Conservation (phyloP, 2,888 invertebrate genomes). For the Venusia cambrica region DNA sequence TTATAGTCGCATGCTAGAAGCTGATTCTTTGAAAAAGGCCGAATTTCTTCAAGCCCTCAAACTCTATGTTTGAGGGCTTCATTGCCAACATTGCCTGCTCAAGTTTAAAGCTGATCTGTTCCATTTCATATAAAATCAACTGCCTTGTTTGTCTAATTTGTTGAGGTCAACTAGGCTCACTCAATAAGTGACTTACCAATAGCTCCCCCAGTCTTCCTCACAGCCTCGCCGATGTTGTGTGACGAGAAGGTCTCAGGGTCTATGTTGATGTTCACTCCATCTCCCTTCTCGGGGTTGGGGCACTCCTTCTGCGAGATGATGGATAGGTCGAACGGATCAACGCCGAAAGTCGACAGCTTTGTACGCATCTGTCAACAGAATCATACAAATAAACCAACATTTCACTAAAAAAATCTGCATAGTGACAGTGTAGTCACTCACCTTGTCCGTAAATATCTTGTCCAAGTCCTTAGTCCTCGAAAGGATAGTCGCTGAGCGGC, state of each 20-base stretch:
- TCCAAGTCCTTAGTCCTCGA: slow-evolving; percentile 87
- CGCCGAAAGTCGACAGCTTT: slow-evolving; percentile 82
- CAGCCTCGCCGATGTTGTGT: slow-evolving; percentile 85
- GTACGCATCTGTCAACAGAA: slow-evolving; percentile 77
- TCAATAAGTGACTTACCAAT: slow-evolving; percentile 77
- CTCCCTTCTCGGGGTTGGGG: slow-evolving; percentile 80
- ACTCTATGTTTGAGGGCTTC: no score
- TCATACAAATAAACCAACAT: not conserved
- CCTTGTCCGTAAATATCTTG: slow-evolving; percentile 85
- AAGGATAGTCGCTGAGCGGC: slow-evolving; percentile 90
- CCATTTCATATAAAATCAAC: no score
- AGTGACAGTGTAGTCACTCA: slow-evolving; percentile 36
- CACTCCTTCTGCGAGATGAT: slow-evolving; percentile 87
- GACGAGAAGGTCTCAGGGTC: slow-evolving; percentile 89
- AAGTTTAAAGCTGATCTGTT: no score
- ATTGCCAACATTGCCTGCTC: no score
- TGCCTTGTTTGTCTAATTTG: no score
- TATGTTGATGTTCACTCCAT: slow-evolving; percentile 85
- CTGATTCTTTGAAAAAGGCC: no score
- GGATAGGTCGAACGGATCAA: slow-evolving; percentile 89
- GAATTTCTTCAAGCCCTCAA: no score
- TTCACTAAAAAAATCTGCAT: not conserved
- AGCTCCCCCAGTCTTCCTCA: slow-evolving; percentile 86
- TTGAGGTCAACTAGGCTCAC: no score
- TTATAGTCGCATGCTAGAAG: no score